These are phyloP conservation scores for Bothrops jararaca DNA, from an alignment of 2,113 vertebrate genomes.

Conservation along the genomic window DNA sequence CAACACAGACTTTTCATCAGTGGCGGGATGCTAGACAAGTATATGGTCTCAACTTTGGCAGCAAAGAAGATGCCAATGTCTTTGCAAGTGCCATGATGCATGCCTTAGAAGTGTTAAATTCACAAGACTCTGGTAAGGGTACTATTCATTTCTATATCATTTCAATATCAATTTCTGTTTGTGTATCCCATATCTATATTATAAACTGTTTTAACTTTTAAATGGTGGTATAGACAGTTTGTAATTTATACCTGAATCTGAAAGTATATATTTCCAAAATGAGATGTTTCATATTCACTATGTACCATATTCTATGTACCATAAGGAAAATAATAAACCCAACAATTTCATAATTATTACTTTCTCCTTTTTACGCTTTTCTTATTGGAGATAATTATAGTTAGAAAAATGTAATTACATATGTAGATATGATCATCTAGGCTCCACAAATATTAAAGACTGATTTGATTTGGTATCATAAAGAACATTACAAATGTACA, in stretches of 20 bases:
- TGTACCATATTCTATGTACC: background rate
- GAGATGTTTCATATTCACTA: background rate
- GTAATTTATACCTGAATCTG: background rate
- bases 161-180: background rate
- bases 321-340: background rate
- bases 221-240: background rate
- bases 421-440: background rate
- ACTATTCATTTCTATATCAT: background rate
- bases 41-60: constrained; percentile 98
- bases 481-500: background rate
- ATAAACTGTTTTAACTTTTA: background rate
- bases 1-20: constrained; percentile 97
- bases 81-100: constrained; percentile 99
- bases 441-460: background rate
- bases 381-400: background rate
- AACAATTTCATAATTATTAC: background rate
- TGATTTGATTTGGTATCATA: background rate
- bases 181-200: background rate
- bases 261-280: background rate
- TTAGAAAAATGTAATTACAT: background rate
- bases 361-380: background rate
- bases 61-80: constrained; percentile 98
- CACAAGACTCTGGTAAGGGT: constrained; percentile 88
- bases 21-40: constrained; percentile 97
- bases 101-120: constrained; percentile 97